Percentiles rank a stretch among this genome's conserved stretches.
Evolutionary conservation across 2,797 vertebrate species (phyloP).

Genomic region (Microcaecilia unicolor): DNA sequence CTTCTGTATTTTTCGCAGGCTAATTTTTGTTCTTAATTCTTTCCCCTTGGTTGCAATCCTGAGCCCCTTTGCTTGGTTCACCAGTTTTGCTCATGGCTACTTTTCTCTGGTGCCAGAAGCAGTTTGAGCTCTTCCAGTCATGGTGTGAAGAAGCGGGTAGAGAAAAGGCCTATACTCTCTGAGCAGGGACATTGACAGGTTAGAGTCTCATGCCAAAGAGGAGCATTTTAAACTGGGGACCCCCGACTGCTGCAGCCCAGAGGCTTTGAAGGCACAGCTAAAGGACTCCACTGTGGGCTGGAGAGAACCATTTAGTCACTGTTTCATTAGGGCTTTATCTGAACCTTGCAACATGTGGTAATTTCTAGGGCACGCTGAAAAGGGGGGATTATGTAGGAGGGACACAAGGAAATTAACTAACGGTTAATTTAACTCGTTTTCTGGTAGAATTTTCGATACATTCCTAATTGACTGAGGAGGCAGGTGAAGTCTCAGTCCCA

Average conservation of each 20-base stretch:
- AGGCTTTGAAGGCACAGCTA: conserved; percentile 70
- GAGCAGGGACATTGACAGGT: conserved; percentile 67
- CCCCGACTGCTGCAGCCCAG: conserved; percentile 52
- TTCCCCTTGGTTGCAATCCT: too few species aligned
- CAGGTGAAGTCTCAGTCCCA: conserved; percentile 96
- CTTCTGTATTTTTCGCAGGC: too few species aligned
- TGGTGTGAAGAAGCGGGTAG: background rate
- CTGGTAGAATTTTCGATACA: conserved; percentile 95
- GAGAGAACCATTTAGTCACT: conserved; percentile 85
- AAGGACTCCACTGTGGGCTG: conserved; percentile 64
- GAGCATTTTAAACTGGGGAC: conserved; percentile 49
- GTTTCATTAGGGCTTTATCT: conserved; percentile 96
- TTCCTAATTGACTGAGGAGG: conserved; percentile 98
- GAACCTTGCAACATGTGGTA: conserved; percentile 96
- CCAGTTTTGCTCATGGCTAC: too few species aligned
- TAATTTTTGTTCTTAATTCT: too few species aligned
- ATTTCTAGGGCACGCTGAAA: conserved; percentile 86
- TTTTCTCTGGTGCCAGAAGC: too few species aligned
- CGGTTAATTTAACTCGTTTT: conserved; percentile 98
- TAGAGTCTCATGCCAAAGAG: conserved; percentile 64
- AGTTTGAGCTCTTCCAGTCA: too few species aligned
- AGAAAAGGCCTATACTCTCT: conserved; percentile 43
- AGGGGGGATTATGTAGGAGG: conserved; percentile 88
- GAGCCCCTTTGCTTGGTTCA: background rate
- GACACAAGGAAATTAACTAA: conserved; percentile 90